Conservation (phyloP, 2,888 invertebrate species). For the Ichneumon xanthorius region DNA sequence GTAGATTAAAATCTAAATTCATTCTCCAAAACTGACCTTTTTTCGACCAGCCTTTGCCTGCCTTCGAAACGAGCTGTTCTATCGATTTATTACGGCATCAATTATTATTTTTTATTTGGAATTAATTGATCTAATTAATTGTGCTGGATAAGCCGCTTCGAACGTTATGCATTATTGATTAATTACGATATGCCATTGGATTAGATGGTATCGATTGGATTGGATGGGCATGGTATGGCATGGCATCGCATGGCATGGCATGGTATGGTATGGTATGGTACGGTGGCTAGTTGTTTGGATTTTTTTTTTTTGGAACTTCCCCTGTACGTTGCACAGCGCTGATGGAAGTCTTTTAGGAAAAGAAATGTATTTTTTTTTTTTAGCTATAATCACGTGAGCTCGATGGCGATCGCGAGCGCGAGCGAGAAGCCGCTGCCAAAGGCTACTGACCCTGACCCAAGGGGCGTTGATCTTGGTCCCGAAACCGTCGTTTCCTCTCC, state of each 20-base stretch:
- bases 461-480: conserved; percentile 83
- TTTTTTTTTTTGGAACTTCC: neutral
- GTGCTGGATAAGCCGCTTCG: neutral
- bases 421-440: conserved; percentile 77
- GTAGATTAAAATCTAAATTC: neutral
- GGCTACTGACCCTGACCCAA: conserved; percentile 84
- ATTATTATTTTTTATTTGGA: too few relatives aligned
- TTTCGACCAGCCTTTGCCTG: neutral
- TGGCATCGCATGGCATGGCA: too few relatives aligned
- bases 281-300: neutral
- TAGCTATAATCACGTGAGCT: conserved; percentile 71
- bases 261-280: too few relatives aligned
- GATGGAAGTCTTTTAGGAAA: conserved; percentile 29
- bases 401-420: conserved; percentile 52
- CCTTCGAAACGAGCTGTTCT: neutral
- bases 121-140: neutral
- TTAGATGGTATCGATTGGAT: neutral
- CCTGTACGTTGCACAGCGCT: neutral
- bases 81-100: too few relatives aligned
- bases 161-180: neutral
- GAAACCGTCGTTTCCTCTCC: conserved; percentile 74
- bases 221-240: too few relatives aligned
- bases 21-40: neutral
- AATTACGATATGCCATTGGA: neutral
- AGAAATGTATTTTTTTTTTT: conserved; percentile 69